These are phyloP conservation scores for Cotesia congregata DNA, from an alignment of 2,888 invertebrate genomes.

Conservation along the genomic window DNA sequence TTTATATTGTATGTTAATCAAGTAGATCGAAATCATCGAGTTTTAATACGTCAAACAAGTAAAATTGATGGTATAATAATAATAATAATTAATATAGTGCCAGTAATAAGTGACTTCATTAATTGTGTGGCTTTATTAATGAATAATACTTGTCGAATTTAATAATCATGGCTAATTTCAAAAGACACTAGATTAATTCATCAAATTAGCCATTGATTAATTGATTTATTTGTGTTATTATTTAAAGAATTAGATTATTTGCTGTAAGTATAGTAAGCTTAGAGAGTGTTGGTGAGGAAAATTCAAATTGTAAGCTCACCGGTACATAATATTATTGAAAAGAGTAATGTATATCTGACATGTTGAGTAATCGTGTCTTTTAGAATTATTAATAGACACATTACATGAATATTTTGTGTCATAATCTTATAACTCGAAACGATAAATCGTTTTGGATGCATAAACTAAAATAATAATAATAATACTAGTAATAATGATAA, in stretches of 20 bases:
- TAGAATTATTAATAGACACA: background rate
- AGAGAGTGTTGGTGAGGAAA: background rate
- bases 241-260: background rate
- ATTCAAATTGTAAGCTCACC: background rate
- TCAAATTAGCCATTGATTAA: background rate
- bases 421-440: background rate
- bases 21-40: background rate
- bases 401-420: background rate
- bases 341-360: background rate
- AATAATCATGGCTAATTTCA: background rate
- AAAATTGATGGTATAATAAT: background rate
- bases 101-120: background rate
- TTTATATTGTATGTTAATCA: constrained; percentile 16
- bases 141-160: background rate
- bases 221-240: background rate
- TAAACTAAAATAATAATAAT: background rate
- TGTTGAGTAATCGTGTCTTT: constrained; percentile 1
- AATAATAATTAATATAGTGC: background rate
- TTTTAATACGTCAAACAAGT: background rate
- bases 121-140: background rate
- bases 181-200: background rate
- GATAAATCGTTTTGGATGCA: constrained; percentile 1
- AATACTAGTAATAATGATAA: background rate
- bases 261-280: background rate
- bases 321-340: background rate